These are phyloP conservation scores for Perca fluviatilis DNA, from an alignment of 2,113 vertebrate genomes.

Conservation along the genomic window DNA sequence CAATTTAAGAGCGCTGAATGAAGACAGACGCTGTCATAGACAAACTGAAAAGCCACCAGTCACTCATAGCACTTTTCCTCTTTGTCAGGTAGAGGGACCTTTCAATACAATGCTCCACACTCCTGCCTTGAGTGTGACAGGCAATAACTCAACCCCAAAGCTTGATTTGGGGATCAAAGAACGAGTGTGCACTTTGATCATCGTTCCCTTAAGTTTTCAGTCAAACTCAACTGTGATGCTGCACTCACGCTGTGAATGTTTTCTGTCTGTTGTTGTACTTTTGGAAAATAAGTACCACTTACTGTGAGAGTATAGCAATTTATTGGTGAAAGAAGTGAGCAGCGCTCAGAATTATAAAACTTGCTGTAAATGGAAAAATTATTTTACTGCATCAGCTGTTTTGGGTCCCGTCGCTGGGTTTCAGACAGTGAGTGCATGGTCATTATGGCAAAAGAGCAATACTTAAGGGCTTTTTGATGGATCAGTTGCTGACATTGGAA, in stretches of 20 bases:
- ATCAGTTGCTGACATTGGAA: background rate
- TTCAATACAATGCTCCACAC: conserved; percentile 50
- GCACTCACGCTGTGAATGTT: conserved; percentile 50
- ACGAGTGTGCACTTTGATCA: conserved; percentile 51
- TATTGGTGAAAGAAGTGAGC: conserved; percentile 54
- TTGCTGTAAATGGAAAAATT: conserved; percentile 16
- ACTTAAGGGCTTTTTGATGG: background rate
- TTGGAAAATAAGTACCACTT: conserved; percentile 46
- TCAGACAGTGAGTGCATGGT: background rate
- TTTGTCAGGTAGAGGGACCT: conserved; percentile 65
- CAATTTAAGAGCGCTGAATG: conserved; percentile 76
- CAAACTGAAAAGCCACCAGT: conserved; percentile 69
- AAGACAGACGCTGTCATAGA: conserved; percentile 78
- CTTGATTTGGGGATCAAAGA: conserved; percentile 56
- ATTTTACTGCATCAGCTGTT: conserved; percentile 16
- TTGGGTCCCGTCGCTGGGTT: background rate
- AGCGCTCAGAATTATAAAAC: conserved; percentile 43
- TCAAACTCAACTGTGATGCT: conserved; percentile 17
- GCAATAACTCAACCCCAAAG: conserved; percentile 36
- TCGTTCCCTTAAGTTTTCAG: conserved; percentile 49
- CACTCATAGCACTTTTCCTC: conserved; percentile 57
- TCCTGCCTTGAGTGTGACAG: conserved; percentile 46
- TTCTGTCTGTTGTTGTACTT: conserved; percentile 45
- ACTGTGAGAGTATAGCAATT: conserved; percentile 27
- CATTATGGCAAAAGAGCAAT: conserved; percentile 26